Conservation (phyloP, 2,113 vertebrate species). For the Cheilinus undulatus region DNA sequence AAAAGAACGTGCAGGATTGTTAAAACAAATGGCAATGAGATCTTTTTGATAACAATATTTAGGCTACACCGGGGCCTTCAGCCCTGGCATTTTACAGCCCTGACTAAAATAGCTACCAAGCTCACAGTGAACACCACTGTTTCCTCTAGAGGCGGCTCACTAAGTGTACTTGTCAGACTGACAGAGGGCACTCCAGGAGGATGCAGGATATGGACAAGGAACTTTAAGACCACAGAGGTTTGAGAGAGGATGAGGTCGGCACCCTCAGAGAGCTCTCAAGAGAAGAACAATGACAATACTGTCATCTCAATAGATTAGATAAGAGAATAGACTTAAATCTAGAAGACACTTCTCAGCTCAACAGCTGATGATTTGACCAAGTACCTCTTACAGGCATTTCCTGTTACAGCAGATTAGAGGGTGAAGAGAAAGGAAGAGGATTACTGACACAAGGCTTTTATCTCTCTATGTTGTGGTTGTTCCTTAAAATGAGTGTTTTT, state of each 20-base stretch:
- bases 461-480: no score
- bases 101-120: background rate
- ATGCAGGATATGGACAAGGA: slow-evolving; percentile 36
- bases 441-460: background rate
- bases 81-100: no score
- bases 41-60: background rate
- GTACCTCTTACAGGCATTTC: slow-evolving; percentile 30
- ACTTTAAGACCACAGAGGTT: slow-evolving; percentile 23
- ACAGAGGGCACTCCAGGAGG: slow-evolving; percentile 49
- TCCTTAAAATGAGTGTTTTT: no score
- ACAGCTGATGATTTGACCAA: background rate
- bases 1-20: no score
- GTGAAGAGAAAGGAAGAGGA: background rate
- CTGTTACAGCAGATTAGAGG: background rate
- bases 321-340: slow-evolving; percentile 11
- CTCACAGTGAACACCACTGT: slow-evolving; percentile 18
- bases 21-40: no score
- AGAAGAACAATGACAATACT: slow-evolving; percentile 8
- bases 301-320: background rate
- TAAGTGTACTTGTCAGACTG: slow-evolving; percentile 51
- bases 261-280: slow-evolving; percentile 13
- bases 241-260: slow-evolving; percentile 10
- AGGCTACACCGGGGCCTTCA: no score
- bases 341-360: slow-evolving; percentile 17
- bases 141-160: slow-evolving; percentile 41